Evolutionary conservation across 2,888 invertebrate species (phyloP).

Genomic region (Slavum lentiscoides): DNA sequence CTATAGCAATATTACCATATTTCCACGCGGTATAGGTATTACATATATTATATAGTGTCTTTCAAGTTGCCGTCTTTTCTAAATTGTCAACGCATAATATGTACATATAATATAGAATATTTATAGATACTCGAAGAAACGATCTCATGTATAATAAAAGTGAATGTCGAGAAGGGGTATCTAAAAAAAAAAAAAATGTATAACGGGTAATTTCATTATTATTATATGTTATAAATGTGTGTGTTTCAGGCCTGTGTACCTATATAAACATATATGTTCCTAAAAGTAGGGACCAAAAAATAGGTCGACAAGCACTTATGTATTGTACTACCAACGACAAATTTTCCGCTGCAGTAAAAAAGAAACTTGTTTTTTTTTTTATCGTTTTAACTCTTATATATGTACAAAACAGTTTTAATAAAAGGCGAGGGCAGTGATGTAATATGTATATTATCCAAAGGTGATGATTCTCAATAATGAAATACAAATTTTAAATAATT

Average conservation of each 20-base stretch:
- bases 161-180: neutral
- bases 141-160: constrained; percentile 23
- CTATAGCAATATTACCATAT: neutral
- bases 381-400: constrained; percentile 13
- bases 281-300: constrained; percentile 32
- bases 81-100: neutral
- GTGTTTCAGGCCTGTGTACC: constrained; percentile 1
- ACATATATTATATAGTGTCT: neutral
- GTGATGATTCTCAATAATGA: constrained; percentile 23
- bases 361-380: constrained; percentile 16
- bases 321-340: constrained; percentile 9
- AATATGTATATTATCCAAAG: neutral
- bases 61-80: neutral
- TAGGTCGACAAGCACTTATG: constrained; percentile 29
- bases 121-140: constrained; percentile 5
- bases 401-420: constrained; percentile 19
- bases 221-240: neutral
- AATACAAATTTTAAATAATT: constrained; percentile 5
- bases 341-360: neutral
- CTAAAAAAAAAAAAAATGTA: neutral
- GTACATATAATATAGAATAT: neutral
- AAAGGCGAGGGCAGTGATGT: neutral
- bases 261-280: constrained; percentile 23
- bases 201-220: constrained; percentile 10
- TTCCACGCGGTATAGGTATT: constrained; percentile 7